These are phyloP conservation scores for Laticauda colubrina DNA, from an alignment of 2,113 vertebrate genomes.

Conservation along the genomic window DNA sequence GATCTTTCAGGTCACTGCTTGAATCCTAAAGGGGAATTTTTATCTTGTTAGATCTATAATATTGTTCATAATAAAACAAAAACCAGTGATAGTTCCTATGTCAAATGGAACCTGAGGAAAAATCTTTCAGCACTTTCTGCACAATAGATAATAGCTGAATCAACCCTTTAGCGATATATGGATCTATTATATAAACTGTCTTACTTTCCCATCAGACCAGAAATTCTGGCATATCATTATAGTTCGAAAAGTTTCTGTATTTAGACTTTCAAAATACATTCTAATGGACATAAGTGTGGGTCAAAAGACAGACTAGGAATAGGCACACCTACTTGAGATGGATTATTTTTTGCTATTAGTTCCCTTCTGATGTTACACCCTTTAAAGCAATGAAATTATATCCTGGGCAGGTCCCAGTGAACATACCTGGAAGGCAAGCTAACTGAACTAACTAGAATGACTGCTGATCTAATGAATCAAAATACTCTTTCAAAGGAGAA, in stretches of 20 bases:
- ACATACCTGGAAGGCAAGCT: background rate
- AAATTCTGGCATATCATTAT: background rate
- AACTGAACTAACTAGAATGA: slow-evolving; percentile 43
- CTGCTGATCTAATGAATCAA: slow-evolving; percentile 18
- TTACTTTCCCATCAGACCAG: background rate
- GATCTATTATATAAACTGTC: background rate
- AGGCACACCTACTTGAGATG: background rate
- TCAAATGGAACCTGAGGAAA: background rate
- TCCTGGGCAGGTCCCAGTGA: slow-evolving; percentile 23
- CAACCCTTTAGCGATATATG: background rate
- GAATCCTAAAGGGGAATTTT: background rate
- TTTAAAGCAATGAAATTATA: background rate
- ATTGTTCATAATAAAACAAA: background rate
- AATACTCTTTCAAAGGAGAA: slow-evolving; percentile 31
- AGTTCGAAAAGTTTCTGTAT: background rate
- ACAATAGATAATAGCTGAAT: background rate
- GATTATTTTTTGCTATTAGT: background rate
- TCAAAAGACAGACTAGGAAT: background rate
- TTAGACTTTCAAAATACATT: background rate
- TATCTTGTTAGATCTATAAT: background rate
- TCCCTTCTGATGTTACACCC: background rate
- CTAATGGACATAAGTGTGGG: background rate
- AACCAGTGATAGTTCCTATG: background rate
- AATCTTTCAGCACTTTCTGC: background rate
- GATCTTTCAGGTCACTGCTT: background rate